Evolutionary conservation across 2,113 vertebrate genomes (phyloP), one percentile per base, ranked within the genome.

Genomic region (Phrynosoma platyrhinos): DNA sequence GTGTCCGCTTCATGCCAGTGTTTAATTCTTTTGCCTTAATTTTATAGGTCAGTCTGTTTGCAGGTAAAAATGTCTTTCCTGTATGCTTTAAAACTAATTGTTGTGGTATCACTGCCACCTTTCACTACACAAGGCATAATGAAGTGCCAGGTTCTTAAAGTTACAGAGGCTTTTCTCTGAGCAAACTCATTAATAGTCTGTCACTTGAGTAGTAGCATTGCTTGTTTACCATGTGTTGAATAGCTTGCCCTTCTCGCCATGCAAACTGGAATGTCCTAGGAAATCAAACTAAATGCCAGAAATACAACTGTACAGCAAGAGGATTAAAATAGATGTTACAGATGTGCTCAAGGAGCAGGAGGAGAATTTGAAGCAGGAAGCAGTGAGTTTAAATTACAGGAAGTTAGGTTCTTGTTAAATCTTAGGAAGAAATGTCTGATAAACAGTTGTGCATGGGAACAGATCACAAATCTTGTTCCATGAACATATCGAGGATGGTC

Each of bases 131-230:
- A 71, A 52, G n/a, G 27, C 47, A 47, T 32, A 71, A 72, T 79
- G 68, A 79, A 30, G 25, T 86, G 75, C 62, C 58, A 77, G 25
- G 75, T 68, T 80, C 66, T 62, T 85, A 32, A 71, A 55, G 42
- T 47, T 71, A 16, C 18, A 18, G 42, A 20, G 3, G 5, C 18
- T 79, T 32, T 81, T 71, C 64, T 40, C 4, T 71, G 30, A 71
- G 6, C 20, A 21, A 32, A 14, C 30, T 79, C 55, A n/a, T 85
- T 62, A 85, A 30, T 76, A 12, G 27, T 47, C 66, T 80, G 66
- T 55, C 77, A 71, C 8, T 55, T 80, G n/a, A 79, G 66, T 72
- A 81, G 52, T 52, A 42, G 25, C 66, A 42, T 1, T 62, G 18
- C 23, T 42, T 81, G 68, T 47, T 81, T 85, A 40, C 42, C 23